These are phyloP conservation scores for Sinocyclocheilus anshuiensis DNA, from an alignment of 2,113 vertebrate species.

Conservation along the genomic window DNA sequence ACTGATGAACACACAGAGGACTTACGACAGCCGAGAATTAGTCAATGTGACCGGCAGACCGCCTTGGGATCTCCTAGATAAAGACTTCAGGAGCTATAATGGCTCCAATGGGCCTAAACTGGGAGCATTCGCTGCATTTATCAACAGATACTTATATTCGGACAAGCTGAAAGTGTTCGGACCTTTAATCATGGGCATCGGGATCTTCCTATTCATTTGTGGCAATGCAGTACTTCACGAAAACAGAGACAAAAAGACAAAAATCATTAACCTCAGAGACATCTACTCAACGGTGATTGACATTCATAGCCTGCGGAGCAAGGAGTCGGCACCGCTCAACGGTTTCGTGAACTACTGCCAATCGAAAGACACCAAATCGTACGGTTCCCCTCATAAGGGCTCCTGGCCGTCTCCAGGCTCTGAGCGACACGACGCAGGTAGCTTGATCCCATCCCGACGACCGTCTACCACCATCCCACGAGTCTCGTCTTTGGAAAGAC, in stretches of 20 bases:
- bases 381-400: slow-evolving; percentile 74
- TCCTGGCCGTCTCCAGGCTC: too few species aligned
- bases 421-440: neutral
- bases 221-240: slow-evolving; percentile 95
- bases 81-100: slow-evolving; percentile 48
- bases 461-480: slow-evolving; percentile 58
- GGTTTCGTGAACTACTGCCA: slow-evolving; percentile 82
- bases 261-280: slow-evolving; percentile 93
- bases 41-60: slow-evolving; percentile 45
- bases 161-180: slow-evolving; percentile 94
- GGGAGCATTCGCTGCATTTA: slow-evolving; percentile 79
- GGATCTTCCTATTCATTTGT: slow-evolving; percentile 97
- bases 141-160: slow-evolving; percentile 88
- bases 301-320: slow-evolving; percentile 83
- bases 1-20: slow-evolving; percentile 50
- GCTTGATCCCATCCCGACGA: slow-evolving; percentile 53
- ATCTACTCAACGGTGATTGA: slow-evolving; percentile 90
- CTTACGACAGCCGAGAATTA: slow-evolving; percentile 6
- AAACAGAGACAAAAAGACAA: slow-evolving; percentile 93
- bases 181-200: slow-evolving; percentile 94
- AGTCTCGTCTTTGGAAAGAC: slow-evolving; percentile 53
- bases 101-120: slow-evolving; percentile 46
- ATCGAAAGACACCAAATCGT: slow-evolving; percentile 76
- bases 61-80: slow-evolving; percentile 39
- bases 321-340: slow-evolving; percentile 78